Conservation (phyloP, 2,113 vertebrate genomes). For the Anolis sagrei region DNA sequence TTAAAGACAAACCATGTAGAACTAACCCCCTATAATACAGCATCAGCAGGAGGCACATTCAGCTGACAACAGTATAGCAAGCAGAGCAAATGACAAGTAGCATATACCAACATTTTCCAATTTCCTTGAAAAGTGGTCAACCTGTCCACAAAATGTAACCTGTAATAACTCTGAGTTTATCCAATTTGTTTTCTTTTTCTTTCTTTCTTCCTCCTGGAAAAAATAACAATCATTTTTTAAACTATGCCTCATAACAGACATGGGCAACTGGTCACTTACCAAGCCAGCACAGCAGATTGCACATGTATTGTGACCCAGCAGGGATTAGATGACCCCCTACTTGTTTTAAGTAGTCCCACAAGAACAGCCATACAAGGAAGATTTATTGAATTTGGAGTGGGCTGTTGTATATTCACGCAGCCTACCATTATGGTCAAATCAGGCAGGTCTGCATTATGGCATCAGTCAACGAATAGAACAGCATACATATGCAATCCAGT, state of each 20-base stretch:
- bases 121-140: constrained; percentile 13
- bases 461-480: background rate
- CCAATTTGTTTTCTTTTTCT: background rate
- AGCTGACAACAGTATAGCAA: background rate
- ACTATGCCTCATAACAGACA: background rate
- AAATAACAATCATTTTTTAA: background rate
- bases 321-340: too few species aligned
- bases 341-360: background rate
- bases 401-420: background rate
- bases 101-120: constrained; percentile 13
- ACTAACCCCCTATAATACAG: background rate
- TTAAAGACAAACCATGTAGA: background rate
- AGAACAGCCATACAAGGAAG: background rate
- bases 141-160: constrained; percentile 30
- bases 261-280: background rate
- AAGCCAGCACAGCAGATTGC: background rate
- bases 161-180: constrained; percentile 32
- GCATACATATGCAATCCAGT: background rate
- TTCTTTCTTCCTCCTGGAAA: background rate
- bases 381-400: background rate
- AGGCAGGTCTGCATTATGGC: too few species aligned
- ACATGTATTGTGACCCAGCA: background rate
- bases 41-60: background rate
- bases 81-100: constrained; percentile 10
- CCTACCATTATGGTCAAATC: background rate